A percentile compares a stretch with the other conserved stretches of the same genome.
Evolutionary conservation across 2,113 vertebrate species (phyloP).

Genomic region (Vidua chalybeata): DNA sequence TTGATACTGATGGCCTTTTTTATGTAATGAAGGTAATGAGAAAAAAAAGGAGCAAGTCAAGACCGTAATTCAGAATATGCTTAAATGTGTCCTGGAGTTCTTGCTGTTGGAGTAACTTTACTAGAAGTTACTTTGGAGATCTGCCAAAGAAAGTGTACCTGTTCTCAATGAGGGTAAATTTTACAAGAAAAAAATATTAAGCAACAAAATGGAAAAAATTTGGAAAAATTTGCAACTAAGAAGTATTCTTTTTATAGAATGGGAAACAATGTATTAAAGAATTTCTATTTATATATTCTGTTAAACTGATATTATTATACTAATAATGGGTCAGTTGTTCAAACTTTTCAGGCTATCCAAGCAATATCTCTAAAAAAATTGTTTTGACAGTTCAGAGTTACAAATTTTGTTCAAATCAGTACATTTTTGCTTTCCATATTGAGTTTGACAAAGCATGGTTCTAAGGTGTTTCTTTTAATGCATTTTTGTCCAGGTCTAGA

Average conservation of each 20-base stretch:
- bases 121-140: not conserved
- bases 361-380: not conserved
- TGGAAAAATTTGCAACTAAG: not conserved
- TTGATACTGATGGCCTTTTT: not conserved
- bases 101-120: not conserved
- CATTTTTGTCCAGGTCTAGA: not conserved
- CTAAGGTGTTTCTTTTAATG: not conserved
- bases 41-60: not conserved
- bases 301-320: not conserved
- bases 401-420: not conserved
- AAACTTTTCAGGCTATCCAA: not conserved
- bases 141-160: not conserved
- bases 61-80: not conserved
- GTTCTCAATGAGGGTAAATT: not conserved
- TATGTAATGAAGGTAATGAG: not conserved
- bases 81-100: not conserved
- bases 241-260: not conserved
- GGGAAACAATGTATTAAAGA: not conserved
- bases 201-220: not conserved
- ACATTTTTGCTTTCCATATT: not conserved
- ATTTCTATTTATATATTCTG: not conserved
- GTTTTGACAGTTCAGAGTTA: not conserved
- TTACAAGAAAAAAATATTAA: not conserved
- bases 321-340: not conserved
- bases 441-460: rapidly evolving